phyloP scores from a whole-genome alignment of 2,888 invertebrate species.

The Cenopis cana region DNA sequence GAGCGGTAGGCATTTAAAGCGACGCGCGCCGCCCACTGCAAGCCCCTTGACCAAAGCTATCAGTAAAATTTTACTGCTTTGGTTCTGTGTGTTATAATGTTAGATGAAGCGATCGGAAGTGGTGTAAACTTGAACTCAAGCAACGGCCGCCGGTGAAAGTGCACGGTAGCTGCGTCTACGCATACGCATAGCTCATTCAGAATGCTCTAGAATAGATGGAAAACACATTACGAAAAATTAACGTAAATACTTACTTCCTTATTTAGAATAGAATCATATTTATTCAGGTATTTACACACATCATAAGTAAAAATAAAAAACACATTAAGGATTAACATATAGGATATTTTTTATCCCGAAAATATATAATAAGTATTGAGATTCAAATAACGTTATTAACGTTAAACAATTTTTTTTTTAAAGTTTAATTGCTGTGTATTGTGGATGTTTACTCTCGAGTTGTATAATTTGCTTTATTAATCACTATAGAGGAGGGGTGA shows the following conservation, averaged over 20 bases:
- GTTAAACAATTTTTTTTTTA: neutral
- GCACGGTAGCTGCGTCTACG: slow-evolving; percentile 61
- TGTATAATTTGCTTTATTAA: neutral
- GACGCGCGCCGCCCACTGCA: no score
- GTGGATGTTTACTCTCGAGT: neutral
- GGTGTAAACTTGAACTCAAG: slow-evolving; percentile 76
- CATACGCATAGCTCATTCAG: slow-evolving; percentile 13
- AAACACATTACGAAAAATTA: no score
- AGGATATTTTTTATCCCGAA: no score
- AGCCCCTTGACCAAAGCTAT: neutral
- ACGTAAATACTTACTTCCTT: no score
- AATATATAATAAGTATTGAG: no score
- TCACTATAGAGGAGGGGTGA: no score
- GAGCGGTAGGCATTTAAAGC: no score
- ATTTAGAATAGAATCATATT: no score
- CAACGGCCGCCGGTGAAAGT: slow-evolving; percentile 76
- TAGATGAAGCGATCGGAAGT: slow-evolving; percentile 59
- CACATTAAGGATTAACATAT: no score
- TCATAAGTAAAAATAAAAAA: no score
- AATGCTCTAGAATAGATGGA: neutral
- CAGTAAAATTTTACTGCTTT: neutral
- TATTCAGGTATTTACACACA: no score
- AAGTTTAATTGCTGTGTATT: neutral
- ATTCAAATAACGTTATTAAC: no score
- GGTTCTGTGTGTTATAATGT: slow-evolving; percentile 16